Conservation (phyloP, 2,888 invertebrate species). For the Tribolium freemani region DNA sequence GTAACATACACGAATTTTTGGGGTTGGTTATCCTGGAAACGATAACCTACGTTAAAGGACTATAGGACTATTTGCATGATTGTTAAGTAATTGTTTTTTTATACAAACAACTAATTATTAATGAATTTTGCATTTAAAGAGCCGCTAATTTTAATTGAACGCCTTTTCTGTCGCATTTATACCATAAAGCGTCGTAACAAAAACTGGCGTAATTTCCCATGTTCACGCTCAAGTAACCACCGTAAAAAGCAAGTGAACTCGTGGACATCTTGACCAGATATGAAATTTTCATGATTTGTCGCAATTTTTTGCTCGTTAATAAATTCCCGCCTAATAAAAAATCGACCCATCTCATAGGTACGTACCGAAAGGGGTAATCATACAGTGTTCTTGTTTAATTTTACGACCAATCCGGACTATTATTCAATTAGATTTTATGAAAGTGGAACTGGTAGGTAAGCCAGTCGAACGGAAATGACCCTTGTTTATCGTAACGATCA, state of each 20-base stretch:
- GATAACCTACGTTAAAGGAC: too few relatives aligned
- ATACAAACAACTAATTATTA: too few relatives aligned
- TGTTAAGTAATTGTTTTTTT: too few relatives aligned
- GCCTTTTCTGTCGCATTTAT: neutral
- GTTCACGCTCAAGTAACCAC: conserved; percentile 9
- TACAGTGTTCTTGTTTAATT: conserved; percentile 15
- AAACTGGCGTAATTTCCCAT: conserved; percentile 1
- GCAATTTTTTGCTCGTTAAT: too few relatives aligned
- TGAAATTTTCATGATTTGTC: neutral
- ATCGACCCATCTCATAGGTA: too few relatives aligned
- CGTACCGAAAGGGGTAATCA: neutral
- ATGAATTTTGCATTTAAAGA: too few relatives aligned
- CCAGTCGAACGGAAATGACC: conserved; percentile 20
- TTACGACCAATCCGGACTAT: conserved; percentile 14
- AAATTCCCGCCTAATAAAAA: too few relatives aligned
- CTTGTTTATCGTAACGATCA: conserved; percentile 2
- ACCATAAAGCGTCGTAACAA: neutral
- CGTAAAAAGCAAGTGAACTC: neutral
- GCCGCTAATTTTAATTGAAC: neutral
- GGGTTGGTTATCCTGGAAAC: too few relatives aligned
- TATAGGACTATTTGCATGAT: too few relatives aligned
- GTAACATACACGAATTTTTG: too few relatives aligned
- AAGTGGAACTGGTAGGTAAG: conserved; percentile 22
- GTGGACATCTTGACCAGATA: neutral
- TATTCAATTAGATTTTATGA: conserved; percentile 28